These are phyloP conservation scores for Ciconia boyciana DNA, from an alignment of 2,113 vertebrate species.

Conservation along the genomic window DNA sequence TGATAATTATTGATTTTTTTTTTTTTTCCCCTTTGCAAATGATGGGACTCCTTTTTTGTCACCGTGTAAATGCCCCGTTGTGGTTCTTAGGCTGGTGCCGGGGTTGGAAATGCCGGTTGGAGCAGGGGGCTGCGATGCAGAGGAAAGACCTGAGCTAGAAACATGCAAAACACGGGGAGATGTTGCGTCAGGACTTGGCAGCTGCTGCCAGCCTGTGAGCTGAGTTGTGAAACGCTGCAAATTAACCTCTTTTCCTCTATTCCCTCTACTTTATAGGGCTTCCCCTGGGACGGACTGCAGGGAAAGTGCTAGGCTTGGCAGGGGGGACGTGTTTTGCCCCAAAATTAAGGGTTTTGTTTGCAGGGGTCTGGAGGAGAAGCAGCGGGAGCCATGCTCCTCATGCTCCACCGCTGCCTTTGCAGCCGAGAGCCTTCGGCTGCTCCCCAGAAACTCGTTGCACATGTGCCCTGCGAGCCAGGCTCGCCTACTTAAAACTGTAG, in stretches of 20 bases:
- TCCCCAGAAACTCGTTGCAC: neutral
- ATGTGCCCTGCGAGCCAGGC: neutral
- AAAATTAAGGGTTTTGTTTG: neutral
- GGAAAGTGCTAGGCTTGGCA: neutral
- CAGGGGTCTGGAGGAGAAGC: neutral
- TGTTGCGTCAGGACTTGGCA: neutral
- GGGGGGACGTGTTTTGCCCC: rapidly evolving
- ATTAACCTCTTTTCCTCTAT: neutral
- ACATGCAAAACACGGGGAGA: neutral
- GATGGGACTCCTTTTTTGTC: neutral
- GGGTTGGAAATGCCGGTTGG: neutral
- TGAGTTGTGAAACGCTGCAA: neutral
- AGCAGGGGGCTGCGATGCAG: neutral
- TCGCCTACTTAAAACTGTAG: neutral
- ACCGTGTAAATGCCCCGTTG: rapidly evolving
- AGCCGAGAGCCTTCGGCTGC: rapidly evolving
- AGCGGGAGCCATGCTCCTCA: rapidly evolving
- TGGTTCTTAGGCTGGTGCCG: neutral
- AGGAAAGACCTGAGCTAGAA: neutral
- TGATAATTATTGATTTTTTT: neutral
- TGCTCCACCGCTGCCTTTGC: neutral
- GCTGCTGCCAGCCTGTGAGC: neutral
- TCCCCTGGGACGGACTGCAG: neutral
- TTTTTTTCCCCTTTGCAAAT: neutral
- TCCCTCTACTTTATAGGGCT: neutral